Conservation (phyloP, 1,140 invertebrate species). For the Drosophila triauraria region DNA sequence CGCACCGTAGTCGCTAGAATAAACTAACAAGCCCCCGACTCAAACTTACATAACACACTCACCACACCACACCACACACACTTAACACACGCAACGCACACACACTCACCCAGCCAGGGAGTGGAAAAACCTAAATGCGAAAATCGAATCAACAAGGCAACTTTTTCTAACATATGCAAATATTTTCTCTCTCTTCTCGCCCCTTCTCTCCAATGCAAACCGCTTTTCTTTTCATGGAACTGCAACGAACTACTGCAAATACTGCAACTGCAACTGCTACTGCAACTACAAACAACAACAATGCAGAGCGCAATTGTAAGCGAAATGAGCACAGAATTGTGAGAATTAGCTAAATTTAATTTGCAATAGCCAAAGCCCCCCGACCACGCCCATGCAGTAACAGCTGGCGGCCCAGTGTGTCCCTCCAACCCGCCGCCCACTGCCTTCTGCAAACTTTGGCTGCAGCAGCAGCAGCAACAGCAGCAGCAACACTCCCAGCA, state of each 20-base stretch:
- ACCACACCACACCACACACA: slow-evolving; percentile 22
- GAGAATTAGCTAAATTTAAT: slow-evolving; percentile 85
- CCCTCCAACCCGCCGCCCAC: slow-evolving; percentile 72
- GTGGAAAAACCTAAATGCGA: slow-evolving; percentile 55
- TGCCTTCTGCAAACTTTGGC: slow-evolving; percentile 83
- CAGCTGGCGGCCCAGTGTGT: slow-evolving; percentile 43
- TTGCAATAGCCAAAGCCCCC: slow-evolving; percentile 79
- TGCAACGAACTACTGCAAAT: slow-evolving; percentile 28
- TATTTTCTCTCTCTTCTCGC: slow-evolving; percentile 48
- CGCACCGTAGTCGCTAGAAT: slow-evolving; percentile 62
- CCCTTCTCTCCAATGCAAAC: slow-evolving; percentile 12
- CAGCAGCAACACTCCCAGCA: slow-evolving; percentile 60
- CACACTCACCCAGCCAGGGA: slow-evolving; percentile 29
- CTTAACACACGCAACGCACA: slow-evolving; percentile 13
- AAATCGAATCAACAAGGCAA: slow-evolving; percentile 49
- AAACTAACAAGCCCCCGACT: slow-evolving; percentile 57
- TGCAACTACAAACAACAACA: slow-evolving; percentile 43
- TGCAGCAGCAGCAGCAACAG: slow-evolving; percentile 77
- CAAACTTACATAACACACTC: slow-evolving; percentile 32
- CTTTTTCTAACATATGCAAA: slow-evolving; percentile 70
- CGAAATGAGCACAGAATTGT: slow-evolving; percentile 85
- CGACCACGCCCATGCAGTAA: slow-evolving; percentile 53
- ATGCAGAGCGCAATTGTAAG: slow-evolving; percentile 85
- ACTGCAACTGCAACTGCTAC: slow-evolving; percentile 40
- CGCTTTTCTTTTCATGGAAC: slow-evolving; percentile 54